phyloP scores from a whole-genome alignment of 2,888 invertebrate species.

The Ceraclea dissimilis region DNA sequence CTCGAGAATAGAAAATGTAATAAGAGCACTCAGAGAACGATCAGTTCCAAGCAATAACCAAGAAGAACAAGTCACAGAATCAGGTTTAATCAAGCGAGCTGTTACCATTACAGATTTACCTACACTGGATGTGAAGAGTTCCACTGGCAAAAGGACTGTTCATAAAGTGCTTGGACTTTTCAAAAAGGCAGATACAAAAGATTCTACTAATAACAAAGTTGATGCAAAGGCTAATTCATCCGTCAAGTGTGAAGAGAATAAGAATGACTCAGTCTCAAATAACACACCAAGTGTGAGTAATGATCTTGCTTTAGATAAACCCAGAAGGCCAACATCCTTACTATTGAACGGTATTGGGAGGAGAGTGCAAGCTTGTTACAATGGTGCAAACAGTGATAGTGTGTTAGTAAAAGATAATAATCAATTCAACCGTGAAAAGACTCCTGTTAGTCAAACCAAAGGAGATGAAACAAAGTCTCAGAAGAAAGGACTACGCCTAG shows the following conservation, averaged over 20 bases:
- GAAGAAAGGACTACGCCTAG: constrained; percentile 51
- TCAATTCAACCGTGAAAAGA: background rate
- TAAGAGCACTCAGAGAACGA: constrained; percentile 56
- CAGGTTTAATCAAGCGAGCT: constrained; percentile 61
- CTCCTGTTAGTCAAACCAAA: constrained; percentile 10
- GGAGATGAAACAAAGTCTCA: constrained; percentile 20
- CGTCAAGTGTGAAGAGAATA: background rate
- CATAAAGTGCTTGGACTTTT: constrained; percentile 71
- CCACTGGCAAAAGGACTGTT: constrained; percentile 56
- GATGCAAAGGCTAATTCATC: background rate
- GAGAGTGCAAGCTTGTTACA: constrained; percentile 40
- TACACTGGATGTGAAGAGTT: constrained; percentile 37
- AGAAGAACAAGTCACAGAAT: constrained; percentile 51
- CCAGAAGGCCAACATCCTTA: constrained; percentile 47
- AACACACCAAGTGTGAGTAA: background rate
- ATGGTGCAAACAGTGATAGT: constrained; percentile 43
- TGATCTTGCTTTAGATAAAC: constrained; percentile 31
- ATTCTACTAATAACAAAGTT: constrained; percentile 32
- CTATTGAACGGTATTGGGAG: constrained; percentile 49
- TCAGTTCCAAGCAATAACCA: constrained; percentile 52
- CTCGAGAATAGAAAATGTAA: constrained; percentile 46
- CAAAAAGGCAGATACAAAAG: constrained; percentile 62
- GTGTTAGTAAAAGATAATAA: constrained; percentile 27
- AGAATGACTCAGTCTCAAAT: background rate
- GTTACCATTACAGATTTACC: constrained; percentile 65